Base-by-base conservation (phyloP, 2,113 vertebrate genomes). In the Gnathonemus longibarbis region DNA sequence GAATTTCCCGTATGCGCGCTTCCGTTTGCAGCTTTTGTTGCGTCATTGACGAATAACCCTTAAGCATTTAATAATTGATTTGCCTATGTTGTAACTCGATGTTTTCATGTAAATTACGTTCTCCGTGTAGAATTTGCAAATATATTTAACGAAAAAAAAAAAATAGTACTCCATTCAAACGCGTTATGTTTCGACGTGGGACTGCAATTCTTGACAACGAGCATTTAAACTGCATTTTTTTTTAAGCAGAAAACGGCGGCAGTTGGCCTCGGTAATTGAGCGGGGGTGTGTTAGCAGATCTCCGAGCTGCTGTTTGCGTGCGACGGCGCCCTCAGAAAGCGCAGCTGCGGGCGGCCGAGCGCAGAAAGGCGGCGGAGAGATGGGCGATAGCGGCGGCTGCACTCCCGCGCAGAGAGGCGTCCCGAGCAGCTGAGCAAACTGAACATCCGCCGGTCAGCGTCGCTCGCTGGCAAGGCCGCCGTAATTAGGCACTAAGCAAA, bases 371-470 rank as follows among this genome's bases (percentile, higher is more conserved):
- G 83, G 24, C 39, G 42, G 3, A 9, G 45, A 85, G 83, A 48
- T 85, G 21, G 19, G 83, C 42, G 83, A 85, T 49, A 49, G 24
- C 42, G 80, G 46, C 24, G n/a, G 21, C 24, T 24, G 15, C 1
- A 50, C 50, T 8, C 19, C 5, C 35, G 87, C 50, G 90, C 88
- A 91, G 89, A 91, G 91, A 84, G 10, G 48, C 2, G 87, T 13
- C 0, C 62, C 77, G 39, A 1, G 91, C 95, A 95, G 92, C 95
- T 95, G 95, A 95, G 92, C 91, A 95, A 95, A 96, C 89, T 93
- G 6, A 45, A 11, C 15, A 90, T 27, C 39, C 19, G 52, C 48
- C 42, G 84, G 89, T 85, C 89, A 35, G 90, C 46, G 6, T 0
- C 3, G 88, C 90, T 90, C 39, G 0, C 39, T 89, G 90, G 92